Evolutionary conservation across 2,888 invertebrate genomes (phyloP), one percentile per base, ranked within the genome.

Genomic region (Melikaiella ostensackeni): DNA sequence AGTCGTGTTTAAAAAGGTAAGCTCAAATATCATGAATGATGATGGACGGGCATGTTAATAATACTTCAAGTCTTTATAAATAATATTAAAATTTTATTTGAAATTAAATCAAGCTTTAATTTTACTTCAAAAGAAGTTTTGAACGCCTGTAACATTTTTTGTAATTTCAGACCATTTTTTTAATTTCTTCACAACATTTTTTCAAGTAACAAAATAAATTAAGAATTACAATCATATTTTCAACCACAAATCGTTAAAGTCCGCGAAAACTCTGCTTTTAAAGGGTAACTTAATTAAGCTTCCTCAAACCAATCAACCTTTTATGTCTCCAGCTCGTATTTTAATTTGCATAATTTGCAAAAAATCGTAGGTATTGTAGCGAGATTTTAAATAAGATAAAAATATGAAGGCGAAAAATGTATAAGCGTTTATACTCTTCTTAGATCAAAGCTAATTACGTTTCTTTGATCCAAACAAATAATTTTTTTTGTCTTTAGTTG

Each of bases 281-380:
- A 4, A 50, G 50, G 16, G 30, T n/a, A 70, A 42, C n/a, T 70
- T 50, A 70, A 70, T 70, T 70, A 50, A 50, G 70, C 50, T 70
- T 70, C 11, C 70, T 70, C 30, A 70, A 70, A 70, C 50, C 50
- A 70, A 70, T 70, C 50, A 70, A 30, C 70, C 30, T 70, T 70
- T 46, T 70, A 70, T 70, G 50, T 30, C 70, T 46, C 30, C 30
- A 30, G 19, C 8, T 30, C 11, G 30, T 70, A 70, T 70, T 70
- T 70, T 50, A 70, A 30, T 70, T 70, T 46, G 24, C 50, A 19
- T 11, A 27, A 27, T 50, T 30, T 9, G 24, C 50, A 46, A 11
- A n/a, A 46, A 11, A 42, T 50, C 1, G n/a, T 30, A 16, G n/a
- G 16, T 46, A 21, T 24, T 57, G 4, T 1, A 13, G 1, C 11